Conservation (phyloP, 1,140 invertebrate species). For the Alviniconcha marisindica region DNA sequence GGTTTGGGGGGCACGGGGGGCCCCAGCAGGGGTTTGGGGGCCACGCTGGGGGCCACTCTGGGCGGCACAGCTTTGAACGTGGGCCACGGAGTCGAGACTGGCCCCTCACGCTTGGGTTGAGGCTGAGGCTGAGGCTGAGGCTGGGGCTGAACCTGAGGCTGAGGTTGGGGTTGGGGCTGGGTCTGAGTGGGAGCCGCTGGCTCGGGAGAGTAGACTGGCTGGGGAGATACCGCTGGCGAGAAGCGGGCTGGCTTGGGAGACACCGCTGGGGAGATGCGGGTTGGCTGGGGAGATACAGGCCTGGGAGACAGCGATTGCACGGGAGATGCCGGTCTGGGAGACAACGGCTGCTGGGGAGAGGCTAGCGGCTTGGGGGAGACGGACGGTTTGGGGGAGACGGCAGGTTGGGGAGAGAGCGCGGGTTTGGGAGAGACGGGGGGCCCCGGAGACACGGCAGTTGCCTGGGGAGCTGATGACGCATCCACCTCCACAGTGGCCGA, state of each 20-base stretch:
- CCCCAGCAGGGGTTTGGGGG: constrained; percentile 9
- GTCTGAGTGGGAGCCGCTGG: neutral
- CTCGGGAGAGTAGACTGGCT: neutral
- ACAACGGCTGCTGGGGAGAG: constrained; percentile 8
- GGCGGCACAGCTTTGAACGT: constrained; percentile 33
- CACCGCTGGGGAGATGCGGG: neutral
- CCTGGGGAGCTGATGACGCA: neutral
- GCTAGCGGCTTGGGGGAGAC: neutral
- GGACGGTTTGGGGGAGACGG: constrained; percentile 1
- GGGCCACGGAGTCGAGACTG: neutral
- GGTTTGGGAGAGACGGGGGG: neutral
- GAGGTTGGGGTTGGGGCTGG: neutral
- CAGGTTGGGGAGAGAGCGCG: neutral
- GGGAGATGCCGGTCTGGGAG: neutral
- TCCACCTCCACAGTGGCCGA: neutral
- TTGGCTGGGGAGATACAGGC: neutral
- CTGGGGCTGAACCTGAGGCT: neutral
- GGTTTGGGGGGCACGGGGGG: constrained; percentile 25
- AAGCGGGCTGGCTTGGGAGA: constrained; percentile 11
- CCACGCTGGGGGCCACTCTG: constrained; percentile 10
- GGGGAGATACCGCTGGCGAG: neutral
- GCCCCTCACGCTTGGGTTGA: neutral
- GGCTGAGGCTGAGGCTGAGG: neutral
- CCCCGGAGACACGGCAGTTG: neutral
- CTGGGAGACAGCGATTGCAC: neutral